Evolutionary conservation across 1,140 invertebrate species (phyloP), one percentile per base, ranked within the genome.

Genomic region (Drusus annulatus): DNA sequence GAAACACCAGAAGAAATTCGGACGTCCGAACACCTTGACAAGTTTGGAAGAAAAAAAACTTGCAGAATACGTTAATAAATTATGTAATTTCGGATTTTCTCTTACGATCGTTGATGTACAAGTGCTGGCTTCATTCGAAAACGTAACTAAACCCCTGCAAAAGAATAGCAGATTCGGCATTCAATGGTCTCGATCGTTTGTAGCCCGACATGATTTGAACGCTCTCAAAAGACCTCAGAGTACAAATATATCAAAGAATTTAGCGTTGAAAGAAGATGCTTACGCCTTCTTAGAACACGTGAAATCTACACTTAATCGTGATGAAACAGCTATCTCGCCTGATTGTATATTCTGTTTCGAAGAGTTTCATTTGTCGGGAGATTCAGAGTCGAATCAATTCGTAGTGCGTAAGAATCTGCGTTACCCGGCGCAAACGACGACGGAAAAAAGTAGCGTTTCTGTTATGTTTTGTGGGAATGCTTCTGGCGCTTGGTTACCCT

Each of bases 281-380:
- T 8, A n/a, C 4, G 19, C 15, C 5, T 73, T 52, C 54, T 73
- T 54, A 5, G 50, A 73, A 52, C 2, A 19, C 1, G 4, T 73
- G 1, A 54, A 17, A 54, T 16, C 21, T 73, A 21, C 45, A 54
- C 19, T 28, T 28, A 28, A 28, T 28, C 19, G 28, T 15, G 28
- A n/a, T 5, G 50, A 73, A 69, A n/a, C 36, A 52, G 68, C 25
- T 10, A 10, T 13, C n/a, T 23, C 71, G 8, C 19, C 51, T 28
- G 71, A 75, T 16, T 6, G 71, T 7, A 75, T 75, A 60, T 75
- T 75, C 23, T 31, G 71, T 31, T 58, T 56, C n/a, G 52, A 75
- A 58, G 71, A 75, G 28, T 75, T 56, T 23, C 21, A 75, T 31
- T 31, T 75, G 23, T n/a, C 16, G 0, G 25, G 52, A 3, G 25